Base-by-base conservation (phyloP, 2,797 vertebrate genomes). In the Neomorphus geoffroyi region DNA sequence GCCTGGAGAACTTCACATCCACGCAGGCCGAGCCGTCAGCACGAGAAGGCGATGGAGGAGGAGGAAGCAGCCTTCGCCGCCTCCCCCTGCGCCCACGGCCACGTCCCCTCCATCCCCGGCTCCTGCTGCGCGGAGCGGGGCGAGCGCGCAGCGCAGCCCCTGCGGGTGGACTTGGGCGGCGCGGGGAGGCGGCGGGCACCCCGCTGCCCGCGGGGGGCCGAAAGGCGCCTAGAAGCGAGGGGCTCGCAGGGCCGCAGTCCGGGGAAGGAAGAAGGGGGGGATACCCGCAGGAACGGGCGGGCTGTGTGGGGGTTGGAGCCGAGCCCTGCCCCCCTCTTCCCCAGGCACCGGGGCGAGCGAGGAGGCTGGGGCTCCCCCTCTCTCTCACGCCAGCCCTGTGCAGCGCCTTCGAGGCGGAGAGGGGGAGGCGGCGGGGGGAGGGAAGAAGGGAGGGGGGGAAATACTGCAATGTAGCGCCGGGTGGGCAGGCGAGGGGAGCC, bases 391-490 rank as follows among this genome's bases (percentile, higher is more conserved):
- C 94, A 97, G 96, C 95, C 95, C 96, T 75, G 96, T 93, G 96
- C 94, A 96, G 96, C 89, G 96, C 90, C 81, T 96, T 93, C 89
- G 54, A 73, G 86, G 82, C 92, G 69, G 70, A 53, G 54, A 73
- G 86, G 82, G 91, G 69, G 70, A 53, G 89, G 93, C 67, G 87
- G 85, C 60, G 75, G 85, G 90, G 87, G 92, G 73, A 32, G 62
- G 45, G 69, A 74, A 70, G 88, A 92, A 66, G 28, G 64, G 43
- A 66, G 73, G 73, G 96, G 86, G 67, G 78, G 93, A 87, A 97
- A 67, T 97, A 96, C 97, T 97, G 97, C 97, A 97, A 96, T 97
- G 86, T 82, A 97, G 95, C 95, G 62, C 90, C 87, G 73, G 80
- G 84, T 81, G 54, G 73, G 88, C 78, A 69, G 88, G 90, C 80